phyloP scores from a whole-genome alignment of 2,888 invertebrate species.

The Hyposoter dolosus region DNA sequence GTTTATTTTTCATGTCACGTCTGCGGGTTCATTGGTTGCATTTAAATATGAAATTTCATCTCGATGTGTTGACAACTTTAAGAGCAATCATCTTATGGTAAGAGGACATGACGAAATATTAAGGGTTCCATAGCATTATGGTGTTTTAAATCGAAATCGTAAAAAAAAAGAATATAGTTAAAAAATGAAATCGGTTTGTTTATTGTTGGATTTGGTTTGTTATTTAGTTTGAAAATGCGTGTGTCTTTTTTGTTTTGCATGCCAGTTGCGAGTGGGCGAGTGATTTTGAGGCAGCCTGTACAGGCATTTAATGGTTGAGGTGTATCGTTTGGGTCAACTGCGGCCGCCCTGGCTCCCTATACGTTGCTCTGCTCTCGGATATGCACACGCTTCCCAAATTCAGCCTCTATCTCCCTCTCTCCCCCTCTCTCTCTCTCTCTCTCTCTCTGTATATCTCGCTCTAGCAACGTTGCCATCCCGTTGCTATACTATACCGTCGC shows the following conservation, averaged over 20 bases:
- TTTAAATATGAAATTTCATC: conserved; percentile 11
- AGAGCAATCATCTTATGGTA: conserved; percentile 15
- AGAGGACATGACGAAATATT: conserved; percentile 1
- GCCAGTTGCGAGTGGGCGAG: not conserved
- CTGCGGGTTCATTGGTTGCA: conserved; percentile 14
- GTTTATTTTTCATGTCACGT: conserved; percentile 11
- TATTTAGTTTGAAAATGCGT: not conserved
- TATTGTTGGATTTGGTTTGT: not conserved
- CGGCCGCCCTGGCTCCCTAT: conserved; percentile 32
- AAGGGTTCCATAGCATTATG: not conserved
- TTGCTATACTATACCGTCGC: conserved; percentile 34
- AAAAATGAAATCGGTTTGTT: not conserved
- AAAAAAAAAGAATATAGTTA: not conserved
- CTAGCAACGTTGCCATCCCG: conserved; percentile 70
- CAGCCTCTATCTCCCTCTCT: conserved; percentile 51
- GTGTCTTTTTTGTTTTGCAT: not conserved
- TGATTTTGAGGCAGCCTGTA: conserved; percentile 37
- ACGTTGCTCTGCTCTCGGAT: conserved; percentile 51
- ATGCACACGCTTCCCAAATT: conserved; percentile 64
- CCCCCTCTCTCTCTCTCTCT: conserved; percentile 37
- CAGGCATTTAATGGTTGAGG: conserved; percentile 20
- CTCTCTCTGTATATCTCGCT: conserved; percentile 55
- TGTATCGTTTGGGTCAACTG: conserved; percentile 61
- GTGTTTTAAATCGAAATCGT: not conserved
- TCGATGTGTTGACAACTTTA: conserved; percentile 7